Evolutionary conservation across 2,113 vertebrate genomes (phyloP), one percentile per base, ranked within the genome.

Genomic region (Lophochroa leadbeateri): DNA sequence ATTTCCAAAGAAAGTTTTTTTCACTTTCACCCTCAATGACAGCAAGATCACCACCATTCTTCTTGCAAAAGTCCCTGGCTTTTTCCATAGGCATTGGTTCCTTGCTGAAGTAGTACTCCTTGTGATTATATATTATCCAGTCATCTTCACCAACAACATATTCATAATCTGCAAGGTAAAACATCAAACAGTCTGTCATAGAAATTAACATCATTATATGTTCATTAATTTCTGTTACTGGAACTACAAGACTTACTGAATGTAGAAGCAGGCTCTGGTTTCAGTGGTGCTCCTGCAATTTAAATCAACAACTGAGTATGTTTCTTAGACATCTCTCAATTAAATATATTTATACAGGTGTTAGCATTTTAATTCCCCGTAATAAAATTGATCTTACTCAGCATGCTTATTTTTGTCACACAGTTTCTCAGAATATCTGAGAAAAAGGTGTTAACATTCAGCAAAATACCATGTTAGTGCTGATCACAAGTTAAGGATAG

Each of bases 1-100:
- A 98, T 98, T 97, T 99, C 99, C 99, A 99, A 37, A 99, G 82
- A 95, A 99, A 99, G 63, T 94, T 98, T 95, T 98, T 99, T 97
- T 99, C 99, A n/a, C 89, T 98, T 87, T 99, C 98, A 37, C 83
- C 97, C 50, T 97, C 98, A 94, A 99, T 98, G 41, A 98, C 96
- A 16, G 28, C 98, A 76, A 99, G 98, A 65, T 99, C 99, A 53
- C 98, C 99, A 94, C 98, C 98, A 85, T 98, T 98, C 64, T 90
- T 98, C 95, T 97, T 98, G 97, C 99, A 99, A 92, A 98, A 98
- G 4, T 44, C 95, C 67, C 98, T 98, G 7, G 99, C 99, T n/a
- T 97, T 94, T 88, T 99, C 99, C 98, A 99, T 98, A 28, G 98
- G 64, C 37, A 98, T 78, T 2, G 43, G 35, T 2, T 98, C 96